Base-by-base conservation (phyloP, 1,140 invertebrate genomes). In the Trichonephila clavipes region DNA sequence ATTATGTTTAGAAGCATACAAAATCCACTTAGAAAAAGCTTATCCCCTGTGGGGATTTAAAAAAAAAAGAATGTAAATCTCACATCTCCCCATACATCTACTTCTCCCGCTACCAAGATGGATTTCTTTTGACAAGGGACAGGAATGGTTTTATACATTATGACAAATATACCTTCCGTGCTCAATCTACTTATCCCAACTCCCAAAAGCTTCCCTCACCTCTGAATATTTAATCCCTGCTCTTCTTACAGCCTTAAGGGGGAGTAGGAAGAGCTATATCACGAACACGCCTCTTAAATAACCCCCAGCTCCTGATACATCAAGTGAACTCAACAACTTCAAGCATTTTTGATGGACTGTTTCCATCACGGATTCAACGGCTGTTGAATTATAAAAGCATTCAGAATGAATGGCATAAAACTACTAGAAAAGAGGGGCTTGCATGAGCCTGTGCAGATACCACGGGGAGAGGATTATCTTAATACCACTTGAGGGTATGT, bases 221-320 rank as follows among this genome's bases (percentile, higher is more conserved):
- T n/a, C 72, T 92, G 62, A 92, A 92, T 92, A 92, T 92, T 92
- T 92, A 92, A 92, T 92, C 90, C 90, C 90, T 81, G 59, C 44
- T 44, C 89, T 82, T 51, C 66, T 21, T 14, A 8, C 18, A 66
- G n/a, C n/a, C 58, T 12, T 19, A 16, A 8, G 85, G 59, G 59
- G 58, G 51, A 1, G 34, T 3, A 51, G 10, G 51, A 10, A 51
- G 51, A 51, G 51, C 0, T 83, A 21, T 66, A 21, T 44, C 62
- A 44, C 34, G 51, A 85, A 61, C 83, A 85, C 51, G 83, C 83
- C 83, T 59, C 51, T 85, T 85, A 24, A 85, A 88, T 51, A 62
- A 61, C 44, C 28, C 61, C 89, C 34, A 14, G n/a, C 28, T 85
- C 40, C 81, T 28, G 72, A 83, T 61, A 28, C 81, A 64, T 92